Conservation (phyloP, 1,140 invertebrate genomes). For the Lepidurus arcticus region DNA sequence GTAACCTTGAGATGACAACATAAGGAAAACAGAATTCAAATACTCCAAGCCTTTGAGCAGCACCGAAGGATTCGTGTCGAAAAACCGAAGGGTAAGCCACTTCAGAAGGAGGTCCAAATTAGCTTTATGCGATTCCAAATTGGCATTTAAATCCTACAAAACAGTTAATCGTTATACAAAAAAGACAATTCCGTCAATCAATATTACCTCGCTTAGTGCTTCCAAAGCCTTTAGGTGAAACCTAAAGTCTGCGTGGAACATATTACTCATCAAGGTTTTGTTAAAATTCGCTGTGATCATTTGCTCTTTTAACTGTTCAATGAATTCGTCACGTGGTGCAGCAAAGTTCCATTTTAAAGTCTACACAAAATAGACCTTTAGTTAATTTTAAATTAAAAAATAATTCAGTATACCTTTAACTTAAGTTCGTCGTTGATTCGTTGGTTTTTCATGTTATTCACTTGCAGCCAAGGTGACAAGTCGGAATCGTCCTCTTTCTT, state of each 20-base stretch:
- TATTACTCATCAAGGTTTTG: slow-evolving; percentile 74
- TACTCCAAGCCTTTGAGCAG: slow-evolving; percentile 91
- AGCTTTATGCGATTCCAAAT: slow-evolving; percentile 69
- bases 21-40: slow-evolving; percentile 71
- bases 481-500: slow-evolving; percentile 85
- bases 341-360: slow-evolving; percentile 94
- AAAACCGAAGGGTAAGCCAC: slow-evolving; percentile 93
- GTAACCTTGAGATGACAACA: slow-evolving; percentile 72
- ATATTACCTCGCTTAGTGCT: slow-evolving; percentile 63
- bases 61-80: slow-evolving; percentile 97
- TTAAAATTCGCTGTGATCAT: slow-evolving; percentile 84
- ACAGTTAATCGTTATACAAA: slow-evolving; percentile 32
- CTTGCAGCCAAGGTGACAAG: slow-evolving; percentile 68
- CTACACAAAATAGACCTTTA: slow-evolving; percentile 41
- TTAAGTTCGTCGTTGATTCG: slow-evolving; percentile 86
- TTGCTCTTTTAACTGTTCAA: slow-evolving; percentile 82
- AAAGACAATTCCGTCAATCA: slow-evolving; percentile 27
- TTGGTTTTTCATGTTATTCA: slow-evolving; percentile 84
- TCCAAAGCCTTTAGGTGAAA: slow-evolving; percentile 95
- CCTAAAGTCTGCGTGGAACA: slow-evolving; percentile 95
- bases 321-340: slow-evolving; percentile 85
- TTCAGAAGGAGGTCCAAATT: slow-evolving; percentile 94
- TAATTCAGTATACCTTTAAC: slow-evolving; percentile 55
- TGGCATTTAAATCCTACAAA: slow-evolving; percentile 61
- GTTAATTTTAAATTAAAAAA: neutral